Evolutionary conservation across 92 coral and sea anemone species (phyloP).

Genomic region (Scolanthus callimorphus): DNA sequence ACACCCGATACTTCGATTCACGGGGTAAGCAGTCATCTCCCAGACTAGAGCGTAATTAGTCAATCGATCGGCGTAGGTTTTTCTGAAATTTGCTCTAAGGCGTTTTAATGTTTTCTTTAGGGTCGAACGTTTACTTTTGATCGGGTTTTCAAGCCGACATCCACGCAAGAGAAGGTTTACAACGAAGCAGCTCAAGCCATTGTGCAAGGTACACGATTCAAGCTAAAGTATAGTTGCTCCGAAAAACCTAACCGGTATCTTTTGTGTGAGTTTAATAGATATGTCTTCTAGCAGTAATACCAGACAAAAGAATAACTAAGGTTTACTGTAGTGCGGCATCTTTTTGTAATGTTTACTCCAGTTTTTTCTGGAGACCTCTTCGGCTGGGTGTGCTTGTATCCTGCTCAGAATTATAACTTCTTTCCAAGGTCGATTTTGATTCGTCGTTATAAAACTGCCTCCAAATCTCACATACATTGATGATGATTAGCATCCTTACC

Average conservation of each 20-base stretch:
- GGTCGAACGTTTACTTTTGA: conserved; percentile 95
- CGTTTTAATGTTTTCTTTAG: conserved; percentile 40
- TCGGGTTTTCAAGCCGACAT: conserved; percentile 89
- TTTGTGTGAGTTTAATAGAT: no score
- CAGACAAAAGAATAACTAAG: no score
- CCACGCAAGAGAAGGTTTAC: conserved; percentile 92
- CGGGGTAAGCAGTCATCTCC: conserved; percentile 76
- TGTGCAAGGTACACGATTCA: conserved; percentile 68
- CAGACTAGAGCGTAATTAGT: no score
- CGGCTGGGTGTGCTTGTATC: no score
- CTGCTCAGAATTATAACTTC: no score
- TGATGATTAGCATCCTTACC: neutral
- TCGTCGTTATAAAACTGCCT: neutral
- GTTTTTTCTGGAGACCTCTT: no score
- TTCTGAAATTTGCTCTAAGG: neutral
- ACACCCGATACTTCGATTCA: conserved; percentile 82
- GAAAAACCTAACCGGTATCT: neutral
- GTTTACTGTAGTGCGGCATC: no score
- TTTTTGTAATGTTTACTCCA: no score
- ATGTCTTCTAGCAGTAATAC: no score
- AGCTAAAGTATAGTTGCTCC: neutral
- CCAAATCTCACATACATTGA: neutral
- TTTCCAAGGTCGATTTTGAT: neutral
- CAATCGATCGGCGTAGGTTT: no score
- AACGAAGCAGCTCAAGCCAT: conserved; percentile 94